These are phyloP conservation scores for Tarsius wallacei DNA, from an alignment of 2,797 vertebrate species.

Conservation along the genomic window DNA sequence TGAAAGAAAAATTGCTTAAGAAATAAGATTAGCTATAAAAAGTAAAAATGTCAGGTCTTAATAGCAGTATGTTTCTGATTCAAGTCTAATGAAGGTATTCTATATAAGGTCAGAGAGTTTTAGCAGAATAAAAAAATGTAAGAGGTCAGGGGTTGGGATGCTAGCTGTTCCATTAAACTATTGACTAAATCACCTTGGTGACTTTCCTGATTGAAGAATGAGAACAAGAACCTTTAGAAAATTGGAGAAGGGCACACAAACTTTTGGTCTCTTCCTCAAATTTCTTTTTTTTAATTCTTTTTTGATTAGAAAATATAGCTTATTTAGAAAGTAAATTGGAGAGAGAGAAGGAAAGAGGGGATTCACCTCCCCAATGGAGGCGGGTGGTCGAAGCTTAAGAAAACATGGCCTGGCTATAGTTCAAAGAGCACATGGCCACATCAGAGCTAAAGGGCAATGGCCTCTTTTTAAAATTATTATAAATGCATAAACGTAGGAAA, in stretches of 20 bases:
- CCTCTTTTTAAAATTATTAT: background rate
- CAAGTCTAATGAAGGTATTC: background rate
- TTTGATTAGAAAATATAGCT: no score
- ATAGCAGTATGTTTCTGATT: background rate
- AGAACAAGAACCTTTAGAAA: background rate
- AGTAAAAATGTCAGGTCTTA: background rate
- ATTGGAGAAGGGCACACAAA: background rate
- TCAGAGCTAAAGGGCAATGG: no score
- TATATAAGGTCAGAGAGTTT: background rate
- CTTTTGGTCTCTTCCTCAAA: background rate
- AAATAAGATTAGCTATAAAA: background rate
- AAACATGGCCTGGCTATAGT: no score
- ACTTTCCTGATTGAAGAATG: background rate
- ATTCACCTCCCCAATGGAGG: no score
- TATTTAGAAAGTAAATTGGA: no score
- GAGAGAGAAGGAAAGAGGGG: no score
- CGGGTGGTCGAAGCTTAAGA: no score
- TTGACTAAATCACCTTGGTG: background rate
- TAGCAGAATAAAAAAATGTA: background rate
- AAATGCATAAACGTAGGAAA: background rate
- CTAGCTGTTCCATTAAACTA: background rate
- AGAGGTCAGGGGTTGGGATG: background rate
- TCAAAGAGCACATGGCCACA: no score
- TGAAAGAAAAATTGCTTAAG: background rate
- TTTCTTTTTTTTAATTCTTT: no score